Conservation (phyloP, 2,888 invertebrate genomes). For the Eilema depressum region DNA sequence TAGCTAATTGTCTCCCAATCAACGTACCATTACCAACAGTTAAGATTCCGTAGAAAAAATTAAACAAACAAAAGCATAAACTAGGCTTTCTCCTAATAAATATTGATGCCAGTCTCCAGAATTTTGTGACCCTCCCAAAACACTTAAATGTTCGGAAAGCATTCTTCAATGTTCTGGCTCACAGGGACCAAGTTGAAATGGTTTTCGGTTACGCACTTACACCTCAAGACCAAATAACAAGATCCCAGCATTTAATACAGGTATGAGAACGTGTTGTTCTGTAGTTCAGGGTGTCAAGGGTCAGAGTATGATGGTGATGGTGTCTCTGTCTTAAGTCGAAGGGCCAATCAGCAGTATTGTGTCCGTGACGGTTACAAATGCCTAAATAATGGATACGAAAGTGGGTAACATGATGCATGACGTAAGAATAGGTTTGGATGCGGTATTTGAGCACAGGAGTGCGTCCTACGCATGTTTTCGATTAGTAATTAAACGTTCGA, state of each 20-base stretch:
- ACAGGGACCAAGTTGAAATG: constrained; percentile 49
- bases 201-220: constrained; percentile 26
- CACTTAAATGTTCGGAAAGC: constrained; percentile 22
- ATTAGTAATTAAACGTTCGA: neutral
- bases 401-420: constrained; percentile 42
- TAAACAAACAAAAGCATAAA: constrained; percentile 42
- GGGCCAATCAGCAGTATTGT: constrained; percentile 77
- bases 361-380: constrained; percentile 72
- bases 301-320: constrained; percentile 54
- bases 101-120: constrained; percentile 62
- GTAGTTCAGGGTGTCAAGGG: constrained; percentile 41
- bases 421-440: constrained; percentile 50
- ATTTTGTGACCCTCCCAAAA: constrained; percentile 30
- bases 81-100: constrained; percentile 75
- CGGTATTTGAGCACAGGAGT: constrained; percentile 31
- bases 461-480: neutral
- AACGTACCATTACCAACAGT: constrained; percentile 27
- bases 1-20: constrained; percentile 37
- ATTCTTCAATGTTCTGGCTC: constrained; percentile 28
- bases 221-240: constrained; percentile 27
- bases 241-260: constrained; percentile 29
- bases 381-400: constrained; percentile 69
- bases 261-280: constrained; percentile 25
- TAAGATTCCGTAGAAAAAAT: constrained; percentile 41
- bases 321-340: constrained; percentile 53